These are phyloP conservation scores for Miltochrista miniata DNA, from an alignment of 2,888 invertebrate genomes.

Conservation along the genomic window DNA sequence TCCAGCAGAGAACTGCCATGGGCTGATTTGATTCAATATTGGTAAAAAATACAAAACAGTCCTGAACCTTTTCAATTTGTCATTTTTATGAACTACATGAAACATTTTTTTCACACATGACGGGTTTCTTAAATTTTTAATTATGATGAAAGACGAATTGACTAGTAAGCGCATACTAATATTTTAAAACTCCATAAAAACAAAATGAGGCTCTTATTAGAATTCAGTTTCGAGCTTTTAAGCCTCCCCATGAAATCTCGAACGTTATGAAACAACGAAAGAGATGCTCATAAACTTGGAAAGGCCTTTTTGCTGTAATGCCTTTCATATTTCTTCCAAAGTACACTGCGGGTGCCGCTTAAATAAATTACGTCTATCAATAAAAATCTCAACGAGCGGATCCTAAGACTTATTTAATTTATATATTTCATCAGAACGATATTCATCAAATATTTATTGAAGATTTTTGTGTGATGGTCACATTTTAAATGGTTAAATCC, in stretches of 20 bases:
- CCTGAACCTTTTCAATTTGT: no score
- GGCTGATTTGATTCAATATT: no score
- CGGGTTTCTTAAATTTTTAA: no score
- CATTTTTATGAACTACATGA: no score
- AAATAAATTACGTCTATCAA: slow-evolving; percentile 82
- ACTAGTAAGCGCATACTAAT: no score
- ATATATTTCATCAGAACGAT: slow-evolving; percentile 78
- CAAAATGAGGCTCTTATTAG: background rate
- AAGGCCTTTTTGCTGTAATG: slow-evolving; percentile 81
- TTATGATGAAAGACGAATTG: no score
- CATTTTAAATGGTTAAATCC: slow-evolving; percentile 30
- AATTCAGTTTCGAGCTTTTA: background rate
- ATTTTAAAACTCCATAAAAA: no score
- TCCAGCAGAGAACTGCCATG: no score
- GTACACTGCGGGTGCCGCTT: slow-evolving; percentile 80
- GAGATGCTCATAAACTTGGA: slow-evolving; percentile 80
- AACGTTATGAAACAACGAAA: slow-evolving; percentile 71
- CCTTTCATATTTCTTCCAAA: slow-evolving; percentile 81
- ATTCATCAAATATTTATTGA: slow-evolving; percentile 77
- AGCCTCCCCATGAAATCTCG: slow-evolving; percentile 41
- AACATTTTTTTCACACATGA: no score
- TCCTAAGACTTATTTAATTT: slow-evolving; percentile 82
- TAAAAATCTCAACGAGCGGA: slow-evolving; percentile 79
- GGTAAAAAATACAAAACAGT: no score
- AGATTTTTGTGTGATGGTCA: slow-evolving; percentile 50